Evolutionary conservation across 2,888 invertebrate genomes (phyloP).

Genomic region (Monoplex corrugatus): DNA sequence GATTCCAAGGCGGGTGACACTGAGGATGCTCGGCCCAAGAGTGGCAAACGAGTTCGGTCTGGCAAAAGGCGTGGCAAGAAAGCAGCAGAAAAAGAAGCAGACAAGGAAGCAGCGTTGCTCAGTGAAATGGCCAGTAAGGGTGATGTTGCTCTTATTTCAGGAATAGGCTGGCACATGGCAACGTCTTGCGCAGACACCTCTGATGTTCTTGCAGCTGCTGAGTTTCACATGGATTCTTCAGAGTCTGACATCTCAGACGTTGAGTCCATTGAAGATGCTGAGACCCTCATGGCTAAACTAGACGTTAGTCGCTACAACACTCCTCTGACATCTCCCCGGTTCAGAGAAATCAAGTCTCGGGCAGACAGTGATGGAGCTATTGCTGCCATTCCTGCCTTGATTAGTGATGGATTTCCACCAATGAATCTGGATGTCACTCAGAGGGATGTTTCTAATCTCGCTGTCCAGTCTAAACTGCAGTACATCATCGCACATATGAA

Average conservation of each 20-base stretch:
- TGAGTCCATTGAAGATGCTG: constrained; percentile 40
- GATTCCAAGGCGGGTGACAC: constrained; percentile 61
- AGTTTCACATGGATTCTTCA: constrained; percentile 60
- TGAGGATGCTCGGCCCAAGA: constrained; percentile 65
- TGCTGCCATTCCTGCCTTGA: constrained; percentile 56
- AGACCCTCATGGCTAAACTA: background rate
- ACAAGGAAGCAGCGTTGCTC: constrained; percentile 49
- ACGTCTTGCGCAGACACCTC: constrained; percentile 72
- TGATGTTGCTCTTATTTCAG: constrained; percentile 74
- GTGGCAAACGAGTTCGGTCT: constrained; percentile 70
- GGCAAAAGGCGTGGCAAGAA: constrained; percentile 65
- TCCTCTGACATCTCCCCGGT: constrained; percentile 62
- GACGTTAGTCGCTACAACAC: constrained; percentile 47
- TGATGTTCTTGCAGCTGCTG: constrained; percentile 66
- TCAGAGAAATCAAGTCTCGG: constrained; percentile 65
- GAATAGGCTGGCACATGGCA: constrained; percentile 77
- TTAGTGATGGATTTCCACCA: constrained; percentile 70
- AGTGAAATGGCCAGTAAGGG: constrained; percentile 64
- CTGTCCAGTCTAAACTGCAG: background rate
- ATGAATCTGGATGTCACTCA: constrained; percentile 75
- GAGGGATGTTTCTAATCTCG: background rate
- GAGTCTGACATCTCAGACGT: constrained; percentile 59
- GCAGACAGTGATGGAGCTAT: background rate
- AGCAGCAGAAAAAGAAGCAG: constrained; percentile 56
- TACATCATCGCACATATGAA: background rate